Base-by-base conservation (phyloP, 2,797 vertebrate genomes). In the Carcharodon carcharias region DNA sequence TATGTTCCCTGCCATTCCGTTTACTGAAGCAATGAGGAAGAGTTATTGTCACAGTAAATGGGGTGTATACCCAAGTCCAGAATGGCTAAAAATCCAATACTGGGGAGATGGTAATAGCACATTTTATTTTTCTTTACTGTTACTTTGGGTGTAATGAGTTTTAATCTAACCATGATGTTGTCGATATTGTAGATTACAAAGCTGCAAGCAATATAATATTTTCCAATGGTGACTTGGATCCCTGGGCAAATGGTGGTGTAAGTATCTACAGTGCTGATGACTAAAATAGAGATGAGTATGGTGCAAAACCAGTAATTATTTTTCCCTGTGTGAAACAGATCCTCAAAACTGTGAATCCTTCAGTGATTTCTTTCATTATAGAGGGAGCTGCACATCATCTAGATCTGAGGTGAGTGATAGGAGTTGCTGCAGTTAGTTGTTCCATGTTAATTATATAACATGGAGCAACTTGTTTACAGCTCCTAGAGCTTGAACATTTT, bases 161-260 rank as follows among this genome's bases (percentile, higher is more conserved):
- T 65, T 45, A 28, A 73, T 63, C 40, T 96, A n/a, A 56, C 92
- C 23, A 85, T 14, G 40, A 40, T 1, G 45, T 31, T 91, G 45
- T 77, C 77, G 8, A 67, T 71, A 63, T 96, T 97, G 95, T 97
- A 99, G 99, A 98, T 82, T 98, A 99, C 96, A 97, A 97, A 96
- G 97, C 98, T 0, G 97, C 98, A 96, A 99, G 98, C 98, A 99
- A 99, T 97, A 99, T 99, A 0, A 99, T 99, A 96, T 99, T 99
- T 97, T 99, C 99, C 95, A 99, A 99, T 0, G 99, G 99, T 58
- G 98, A 99, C 96, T 97, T 99, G 97, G 99, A 99, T 97, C 99
- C 99, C 0, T 99, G 99, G 99, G 99, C 99, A 9, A 98, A 99
- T 0, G 99, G 99, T 16, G 99, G 99, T 97, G 99, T 99, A 97